Percentiles rank a stretch among this genome's conserved stretches.
Conservation (phyloP, 2,113 vertebrate genomes). For the Ascaphus truei region DNA sequence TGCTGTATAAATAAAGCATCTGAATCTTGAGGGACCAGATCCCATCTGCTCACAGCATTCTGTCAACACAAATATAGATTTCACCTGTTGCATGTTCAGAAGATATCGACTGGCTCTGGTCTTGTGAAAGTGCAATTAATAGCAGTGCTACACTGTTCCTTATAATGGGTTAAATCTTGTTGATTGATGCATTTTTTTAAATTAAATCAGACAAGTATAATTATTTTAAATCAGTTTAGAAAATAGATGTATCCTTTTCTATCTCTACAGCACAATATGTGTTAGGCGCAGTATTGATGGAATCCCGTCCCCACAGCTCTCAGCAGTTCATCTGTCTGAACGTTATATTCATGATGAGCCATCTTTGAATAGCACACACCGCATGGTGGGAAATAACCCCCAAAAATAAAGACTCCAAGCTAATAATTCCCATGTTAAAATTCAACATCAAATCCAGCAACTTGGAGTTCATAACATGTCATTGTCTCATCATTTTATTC, state of each 20-base stretch:
- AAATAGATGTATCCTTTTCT: not conserved
- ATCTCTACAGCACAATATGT: not conserved
- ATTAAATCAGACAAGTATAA: not conserved
- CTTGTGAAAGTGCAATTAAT: not conserved
- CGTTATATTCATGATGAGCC: not conserved
- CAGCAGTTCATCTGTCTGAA: slow-evolving; percentile 9
- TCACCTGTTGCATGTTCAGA: not conserved
- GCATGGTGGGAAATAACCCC: not conserved
- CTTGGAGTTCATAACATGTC: not conserved
- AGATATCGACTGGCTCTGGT: not conserved
- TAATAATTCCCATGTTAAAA: not conserved
- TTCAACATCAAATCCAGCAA: not conserved
- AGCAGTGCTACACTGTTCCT: not conserved
- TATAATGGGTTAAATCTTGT: not conserved
- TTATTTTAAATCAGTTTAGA: not conserved
- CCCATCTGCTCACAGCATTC: not conserved
- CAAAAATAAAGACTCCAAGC: not conserved
- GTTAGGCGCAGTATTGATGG: slow-evolving; percentile 3
- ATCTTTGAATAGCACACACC: not conserved
- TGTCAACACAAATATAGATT: not conserved
- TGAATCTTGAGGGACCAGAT: not conserved
- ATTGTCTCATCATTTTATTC: not conserved
- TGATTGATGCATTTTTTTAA: not conserved
- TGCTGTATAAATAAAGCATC: not conserved
- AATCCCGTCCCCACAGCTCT: not conserved